These are phyloP conservation scores for Hoplostethus atlanticus DNA, from an alignment of 2,797 vertebrate genomes.

Conservation along the genomic window DNA sequence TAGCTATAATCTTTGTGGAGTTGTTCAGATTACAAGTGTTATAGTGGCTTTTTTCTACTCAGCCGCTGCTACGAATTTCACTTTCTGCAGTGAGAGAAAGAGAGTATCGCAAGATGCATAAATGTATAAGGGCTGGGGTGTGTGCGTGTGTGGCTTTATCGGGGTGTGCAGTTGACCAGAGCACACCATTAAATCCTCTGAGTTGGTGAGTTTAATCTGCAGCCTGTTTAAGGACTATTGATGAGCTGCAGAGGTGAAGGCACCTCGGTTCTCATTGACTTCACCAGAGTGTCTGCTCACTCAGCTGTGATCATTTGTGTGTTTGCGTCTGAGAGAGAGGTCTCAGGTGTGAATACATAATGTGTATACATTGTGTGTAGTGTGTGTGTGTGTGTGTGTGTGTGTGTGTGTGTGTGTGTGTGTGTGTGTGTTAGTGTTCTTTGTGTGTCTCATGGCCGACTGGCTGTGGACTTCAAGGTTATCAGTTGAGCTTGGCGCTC, in stretches of 20 bases:
- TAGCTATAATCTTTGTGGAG: conserved; percentile 8
- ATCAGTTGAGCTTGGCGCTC: conserved; percentile 11
- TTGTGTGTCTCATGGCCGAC: conserved; percentile 30
- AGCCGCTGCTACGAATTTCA: neutral
- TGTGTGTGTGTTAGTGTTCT: conserved; percentile 24
- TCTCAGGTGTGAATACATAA: conserved; percentile 65
- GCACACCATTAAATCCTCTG: conserved; percentile 55
- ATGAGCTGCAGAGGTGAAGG: conserved; percentile 71
- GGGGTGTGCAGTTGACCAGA: conserved; percentile 13
- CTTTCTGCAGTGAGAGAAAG: neutral
- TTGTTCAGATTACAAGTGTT: neutral
- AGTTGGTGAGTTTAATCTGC: conserved; percentile 56
- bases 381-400: conserved; percentile 19
- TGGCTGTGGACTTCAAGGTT: conserved; percentile 18
- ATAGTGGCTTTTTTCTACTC: neutral
- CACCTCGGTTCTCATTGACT: conserved; percentile 67
- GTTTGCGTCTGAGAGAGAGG: conserved; percentile 20
- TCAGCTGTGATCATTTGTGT: conserved; percentile 57
- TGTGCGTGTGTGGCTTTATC: conserved; percentile 4
- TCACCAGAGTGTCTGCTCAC: conserved; percentile 48
- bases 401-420: conserved; percentile 7
- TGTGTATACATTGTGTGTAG: conserved; percentile 47
- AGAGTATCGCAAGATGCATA: conserved; percentile 41
- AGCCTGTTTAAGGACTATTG: conserved; percentile 73
- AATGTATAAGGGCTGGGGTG: conserved; percentile 41